Evolutionary conservation across 2,113 vertebrate genomes (phyloP), one percentile per base, ranked within the genome.

Genomic region (Istiophorus platypterus): DNA sequence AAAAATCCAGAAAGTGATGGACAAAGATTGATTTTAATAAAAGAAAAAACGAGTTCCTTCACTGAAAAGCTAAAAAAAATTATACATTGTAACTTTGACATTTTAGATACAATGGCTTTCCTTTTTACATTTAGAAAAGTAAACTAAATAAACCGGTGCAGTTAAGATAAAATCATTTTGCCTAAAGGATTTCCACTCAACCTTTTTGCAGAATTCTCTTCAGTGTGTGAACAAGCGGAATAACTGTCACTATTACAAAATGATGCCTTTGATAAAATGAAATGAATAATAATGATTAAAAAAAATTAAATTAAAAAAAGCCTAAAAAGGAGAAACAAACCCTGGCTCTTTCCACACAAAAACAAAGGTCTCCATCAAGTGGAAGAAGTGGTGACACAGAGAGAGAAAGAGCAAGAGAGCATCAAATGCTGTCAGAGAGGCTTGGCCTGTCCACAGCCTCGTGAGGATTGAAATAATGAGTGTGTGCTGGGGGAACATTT

Each of bases 401-500:
- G 58, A 80, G 72, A 71, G 63, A 83, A 54, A 61, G 80, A 82
- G 71, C 27, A 66, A 80, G 47, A 85, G 85, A 73, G 87, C 78
- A 84, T 92, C 77, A 82, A 89, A 91, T 15, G 72, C 88, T 91
- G 92, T 92, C 90, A 92, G 56, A 74, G 82, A 76, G 69, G 75
- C 85, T 45, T 47, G 80, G 89, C 87, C 85, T 86, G 85, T 93
- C 89, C 87, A 73, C 84, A 80, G 85, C 69, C 82, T 85, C 58
- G 68, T 68, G 74, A 82, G 93, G 84, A 91, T 90, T 92, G 82
- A 89, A 92, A 89, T 94, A 93, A 94, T 93, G 85, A 93, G 77
- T 75, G 73, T 84, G 86, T 85, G 85, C 86, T 80, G 65, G 52
- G 67, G 85, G 88, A 83, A 81, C 74, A 84, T 91, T 88, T 85